Percentiles rank a stretch among this genome's conserved stretches.
Evolutionary conservation across 2,888 invertebrate species (phyloP).

Genomic region (Coremacera marginata): DNA sequence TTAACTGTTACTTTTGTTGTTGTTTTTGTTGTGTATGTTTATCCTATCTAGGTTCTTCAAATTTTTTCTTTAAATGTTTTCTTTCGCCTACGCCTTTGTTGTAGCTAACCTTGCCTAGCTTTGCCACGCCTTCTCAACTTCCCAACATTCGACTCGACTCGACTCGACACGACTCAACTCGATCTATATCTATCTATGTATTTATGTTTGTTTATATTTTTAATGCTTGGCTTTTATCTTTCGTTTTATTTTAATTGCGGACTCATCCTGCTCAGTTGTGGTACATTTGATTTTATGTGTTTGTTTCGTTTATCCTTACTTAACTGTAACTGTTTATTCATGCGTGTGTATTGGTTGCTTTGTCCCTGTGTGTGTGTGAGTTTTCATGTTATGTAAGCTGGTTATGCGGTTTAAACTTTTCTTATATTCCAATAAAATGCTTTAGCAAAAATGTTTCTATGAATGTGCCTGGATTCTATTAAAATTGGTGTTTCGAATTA

Average conservation of each 20-base stretch:
- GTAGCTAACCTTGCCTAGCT: background rate
- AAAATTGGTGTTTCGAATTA: slow-evolving; percentile 54
- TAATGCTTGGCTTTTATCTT: background rate
- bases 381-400: background rate
- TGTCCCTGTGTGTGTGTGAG: background rate
- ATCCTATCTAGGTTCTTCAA: background rate
- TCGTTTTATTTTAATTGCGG: slow-evolving; percentile 21
- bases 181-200: background rate
- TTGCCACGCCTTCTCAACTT: background rate
- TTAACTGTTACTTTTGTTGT: background rate
- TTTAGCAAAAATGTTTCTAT: background rate
- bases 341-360: background rate
- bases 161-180: background rate
- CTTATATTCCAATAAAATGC: background rate
- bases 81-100: background rate
- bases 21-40: background rate
- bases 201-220: background rate
- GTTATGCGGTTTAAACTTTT: slow-evolving; percentile 6
- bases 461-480: slow-evolving; percentile 6
- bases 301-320: background rate
- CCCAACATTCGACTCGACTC: background rate
- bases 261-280: slow-evolving; percentile 1
- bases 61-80: background rate
- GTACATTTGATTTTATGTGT: slow-evolving; percentile 20
- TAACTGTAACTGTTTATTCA: background rate